A percentile compares a stretch with the other conserved stretches of the same genome.
Conservation (phyloP, 1,140 invertebrate species). For the Brachionus rubens region DNA sequence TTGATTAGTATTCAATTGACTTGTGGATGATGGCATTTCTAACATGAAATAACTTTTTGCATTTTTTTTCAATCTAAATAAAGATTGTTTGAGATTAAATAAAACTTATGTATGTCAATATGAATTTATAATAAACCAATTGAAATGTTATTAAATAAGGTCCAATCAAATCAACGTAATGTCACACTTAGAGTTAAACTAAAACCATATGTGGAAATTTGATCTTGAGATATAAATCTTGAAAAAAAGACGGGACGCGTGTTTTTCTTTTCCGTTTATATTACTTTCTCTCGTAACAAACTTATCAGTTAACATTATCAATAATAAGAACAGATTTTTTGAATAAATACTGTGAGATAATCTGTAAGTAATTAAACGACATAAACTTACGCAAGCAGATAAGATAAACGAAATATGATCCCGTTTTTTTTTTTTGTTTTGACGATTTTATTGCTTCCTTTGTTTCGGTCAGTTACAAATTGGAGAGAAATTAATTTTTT, state of each 20-base stretch:
- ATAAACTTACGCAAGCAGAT: neutral
- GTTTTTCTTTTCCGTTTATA: neutral
- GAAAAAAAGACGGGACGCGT: constrained; percentile 1
- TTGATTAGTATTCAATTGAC: neutral
- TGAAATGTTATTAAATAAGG: too few relatives aligned
- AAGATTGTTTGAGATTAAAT: too few relatives aligned
- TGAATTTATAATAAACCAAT: too few relatives aligned
- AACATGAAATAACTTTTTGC: neutral
- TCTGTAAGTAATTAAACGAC: constrained; percentile 29
- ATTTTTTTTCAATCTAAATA: neutral
- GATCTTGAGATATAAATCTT: constrained; percentile 4
- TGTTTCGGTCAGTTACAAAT: neutral
- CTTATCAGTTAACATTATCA: constrained; percentile 16
- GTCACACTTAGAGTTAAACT: too few relatives aligned
- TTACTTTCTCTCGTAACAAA: neutral
- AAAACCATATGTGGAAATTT: constrained; percentile 21
- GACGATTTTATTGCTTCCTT: neutral
- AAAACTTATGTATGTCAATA: too few relatives aligned
- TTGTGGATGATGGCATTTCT: constrained; percentile 29
- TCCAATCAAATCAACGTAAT: too few relatives aligned
- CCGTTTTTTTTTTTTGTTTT: neutral
- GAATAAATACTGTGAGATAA: neutral
- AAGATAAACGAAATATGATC: neutral
- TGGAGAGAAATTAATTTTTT: constrained; percentile 1
- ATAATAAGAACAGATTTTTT: neutral